Percentiles rank a stretch among this genome's conserved stretches.
Conservation (phyloP, 2,888 invertebrate genomes). For the Tricholauxania praeusta region DNA sequence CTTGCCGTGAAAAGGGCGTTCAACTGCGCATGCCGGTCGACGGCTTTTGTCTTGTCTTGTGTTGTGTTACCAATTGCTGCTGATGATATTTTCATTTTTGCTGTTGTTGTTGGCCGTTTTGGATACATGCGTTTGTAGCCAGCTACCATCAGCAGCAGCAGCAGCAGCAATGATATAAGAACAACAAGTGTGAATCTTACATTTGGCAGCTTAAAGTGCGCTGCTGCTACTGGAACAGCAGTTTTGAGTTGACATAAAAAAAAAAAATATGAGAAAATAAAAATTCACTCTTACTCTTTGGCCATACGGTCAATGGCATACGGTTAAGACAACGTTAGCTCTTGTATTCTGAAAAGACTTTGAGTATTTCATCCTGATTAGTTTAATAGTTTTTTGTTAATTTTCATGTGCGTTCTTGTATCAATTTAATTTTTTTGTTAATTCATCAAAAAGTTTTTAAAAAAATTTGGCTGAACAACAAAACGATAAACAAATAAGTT, state of each 20-base stretch:
- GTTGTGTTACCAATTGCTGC: no score
- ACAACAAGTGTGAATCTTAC: not conserved
- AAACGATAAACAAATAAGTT: no score
- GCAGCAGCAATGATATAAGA: conserved; percentile 23
- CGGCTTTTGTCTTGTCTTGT: conserved; percentile 47
- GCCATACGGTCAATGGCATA: conserved; percentile 32
- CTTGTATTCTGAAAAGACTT: no score
- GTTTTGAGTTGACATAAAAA: conserved; percentile 2
- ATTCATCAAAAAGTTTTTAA: no score
- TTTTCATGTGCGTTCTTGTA: no score
- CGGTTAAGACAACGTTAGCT: no score
- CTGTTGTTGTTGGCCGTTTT: conserved; percentile 14
- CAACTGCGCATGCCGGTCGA: conserved; percentile 58
- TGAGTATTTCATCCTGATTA: no score
- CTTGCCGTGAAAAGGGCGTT: conserved; percentile 68
- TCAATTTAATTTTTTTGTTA: no score
- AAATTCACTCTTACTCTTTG: conserved; percentile 36
- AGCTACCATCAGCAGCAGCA: conserved; percentile 29
- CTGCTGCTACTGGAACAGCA: conserved; percentile 21
- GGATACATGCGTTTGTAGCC: conserved; percentile 10
- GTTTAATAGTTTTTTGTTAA: no score
- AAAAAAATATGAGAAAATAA: conserved; percentile 12
- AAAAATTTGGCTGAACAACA: no score
- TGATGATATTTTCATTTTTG: conserved; percentile 34
- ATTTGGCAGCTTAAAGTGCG: conserved; percentile 38